These are phyloP conservation scores for Tenebrio molitor DNA, from an alignment of 1,140 invertebrate genomes.

Conservation along the genomic window DNA sequence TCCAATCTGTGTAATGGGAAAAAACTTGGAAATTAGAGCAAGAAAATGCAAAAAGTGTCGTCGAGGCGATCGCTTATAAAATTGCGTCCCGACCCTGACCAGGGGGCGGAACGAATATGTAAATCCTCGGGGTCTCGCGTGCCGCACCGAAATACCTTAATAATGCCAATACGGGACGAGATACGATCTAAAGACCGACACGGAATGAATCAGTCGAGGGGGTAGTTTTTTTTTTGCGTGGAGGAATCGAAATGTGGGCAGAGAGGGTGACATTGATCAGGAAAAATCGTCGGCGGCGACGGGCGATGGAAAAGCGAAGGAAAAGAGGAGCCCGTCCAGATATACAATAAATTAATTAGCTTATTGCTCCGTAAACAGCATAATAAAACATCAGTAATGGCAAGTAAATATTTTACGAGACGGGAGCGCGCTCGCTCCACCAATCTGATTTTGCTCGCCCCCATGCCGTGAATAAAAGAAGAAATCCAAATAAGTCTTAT, in stretches of 20 bases:
- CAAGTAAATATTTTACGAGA: slow-evolving; percentile 14
- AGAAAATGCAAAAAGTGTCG: too few relatives aligned
- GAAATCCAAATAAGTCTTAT: slow-evolving; percentile 22
- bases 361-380: slow-evolving; percentile 15
- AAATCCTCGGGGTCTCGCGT: slow-evolving; percentile 11
- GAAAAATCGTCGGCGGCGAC: not conserved
- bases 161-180: slow-evolving; percentile 2
- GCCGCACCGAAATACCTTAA: slow-evolving; percentile 26
- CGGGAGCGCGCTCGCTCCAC: not conserved
- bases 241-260: too few relatives aligned
- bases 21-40: too few relatives aligned
- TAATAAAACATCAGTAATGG: slow-evolving; percentile 35
- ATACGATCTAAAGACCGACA: slow-evolving; percentile 11
- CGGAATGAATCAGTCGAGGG: not conserved
- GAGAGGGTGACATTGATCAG: not conserved
- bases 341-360: slow-evolving; percentile 31
- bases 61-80: too few relatives aligned
- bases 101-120: slow-evolving; percentile 4
- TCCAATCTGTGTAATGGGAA: too few relatives aligned
- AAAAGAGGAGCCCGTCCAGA: not conserved
- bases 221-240: not conserved
- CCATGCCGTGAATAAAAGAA: not conserved
- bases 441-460: not conserved
- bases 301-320: not conserved
- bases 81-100: slow-evolving; percentile 23